Conservation (phyloP, 2,113 vertebrate genomes). For the Centrocercus urophasianus region DNA sequence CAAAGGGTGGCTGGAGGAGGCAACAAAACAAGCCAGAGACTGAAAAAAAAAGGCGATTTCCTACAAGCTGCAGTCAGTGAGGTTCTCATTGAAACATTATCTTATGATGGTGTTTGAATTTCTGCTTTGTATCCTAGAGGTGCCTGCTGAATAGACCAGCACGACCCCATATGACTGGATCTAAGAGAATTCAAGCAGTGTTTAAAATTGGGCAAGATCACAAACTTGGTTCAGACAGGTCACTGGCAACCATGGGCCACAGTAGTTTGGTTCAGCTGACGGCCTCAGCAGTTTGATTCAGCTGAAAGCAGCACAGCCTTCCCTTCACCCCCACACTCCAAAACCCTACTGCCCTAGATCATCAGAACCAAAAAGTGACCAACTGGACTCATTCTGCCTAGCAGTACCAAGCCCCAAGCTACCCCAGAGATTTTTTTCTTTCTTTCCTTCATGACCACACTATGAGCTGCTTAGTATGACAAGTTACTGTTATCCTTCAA, state of each 20-base stretch:
- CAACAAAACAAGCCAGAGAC: neutral
- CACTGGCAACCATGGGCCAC: neutral
- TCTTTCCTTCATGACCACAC: neutral
- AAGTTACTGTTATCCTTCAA: neutral
- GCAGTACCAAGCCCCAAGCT: neutral
- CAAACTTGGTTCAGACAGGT: fast-evolving
- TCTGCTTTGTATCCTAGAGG: neutral
- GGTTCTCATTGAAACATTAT: neutral
- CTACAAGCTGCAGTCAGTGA: neutral
- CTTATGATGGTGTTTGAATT: neutral
- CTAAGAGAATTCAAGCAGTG: neutral
- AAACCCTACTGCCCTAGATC: neutral
- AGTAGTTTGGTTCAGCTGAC: neutral
- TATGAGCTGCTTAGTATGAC: neutral
- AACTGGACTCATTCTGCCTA: neutral
- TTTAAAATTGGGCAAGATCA: neutral
- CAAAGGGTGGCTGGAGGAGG: neutral
- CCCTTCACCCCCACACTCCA: too few relatives aligned
- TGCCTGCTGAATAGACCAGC: neutral
- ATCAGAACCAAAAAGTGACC: neutral
- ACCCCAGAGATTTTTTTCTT: neutral
- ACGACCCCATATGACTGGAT: fast-evolving
- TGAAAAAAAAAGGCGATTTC: neutral
- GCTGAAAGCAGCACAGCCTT: neutral
- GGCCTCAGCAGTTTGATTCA: neutral